Conservation (phyloP, 2,113 vertebrate species). For the Leiothrix lutea region DNA sequence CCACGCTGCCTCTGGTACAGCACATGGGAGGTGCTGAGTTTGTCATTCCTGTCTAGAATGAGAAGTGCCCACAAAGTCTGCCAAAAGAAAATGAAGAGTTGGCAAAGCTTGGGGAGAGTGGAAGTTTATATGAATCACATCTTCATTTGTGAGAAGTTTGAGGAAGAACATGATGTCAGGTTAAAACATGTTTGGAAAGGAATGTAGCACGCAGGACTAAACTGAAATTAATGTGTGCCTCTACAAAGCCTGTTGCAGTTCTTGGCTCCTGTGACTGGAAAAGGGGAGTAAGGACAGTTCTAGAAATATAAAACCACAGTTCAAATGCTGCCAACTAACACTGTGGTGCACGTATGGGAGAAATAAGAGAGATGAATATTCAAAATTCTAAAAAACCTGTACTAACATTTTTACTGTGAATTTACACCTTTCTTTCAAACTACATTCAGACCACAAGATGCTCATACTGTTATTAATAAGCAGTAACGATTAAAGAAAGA, state of each 20-base stretch:
- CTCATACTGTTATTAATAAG: background rate
- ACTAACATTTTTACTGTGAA: background rate
- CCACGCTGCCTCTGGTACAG: background rate
- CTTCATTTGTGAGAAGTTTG: conserved; percentile 53
- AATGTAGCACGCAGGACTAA: conserved; percentile 57
- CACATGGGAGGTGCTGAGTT: background rate
- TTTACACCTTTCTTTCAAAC: background rate
- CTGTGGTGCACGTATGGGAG: background rate
- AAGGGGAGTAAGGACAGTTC: conserved; percentile 35
- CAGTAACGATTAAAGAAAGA: background rate
- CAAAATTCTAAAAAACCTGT: background rate
- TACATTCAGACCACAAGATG: background rate
- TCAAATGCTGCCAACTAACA: background rate
- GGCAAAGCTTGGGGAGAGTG: conserved; percentile 15
- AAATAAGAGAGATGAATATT: background rate
- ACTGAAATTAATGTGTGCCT: conserved; percentile 32
- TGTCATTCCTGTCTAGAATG: background rate
- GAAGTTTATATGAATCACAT: conserved; percentile 58
- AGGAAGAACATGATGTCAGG: conserved; percentile 63
- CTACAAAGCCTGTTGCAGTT: conserved; percentile 18
- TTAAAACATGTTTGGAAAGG: conserved; percentile 60
- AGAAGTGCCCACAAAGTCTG: conserved; percentile 20
- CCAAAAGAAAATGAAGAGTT: conserved; percentile 43
- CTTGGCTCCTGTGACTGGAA: conserved; percentile 33
- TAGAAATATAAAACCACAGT: conserved; percentile 31